These are phyloP conservation scores for Ectemnius cavifrons DNA, from an alignment of 2,888 invertebrate genomes.

Conservation along the genomic window DNA sequence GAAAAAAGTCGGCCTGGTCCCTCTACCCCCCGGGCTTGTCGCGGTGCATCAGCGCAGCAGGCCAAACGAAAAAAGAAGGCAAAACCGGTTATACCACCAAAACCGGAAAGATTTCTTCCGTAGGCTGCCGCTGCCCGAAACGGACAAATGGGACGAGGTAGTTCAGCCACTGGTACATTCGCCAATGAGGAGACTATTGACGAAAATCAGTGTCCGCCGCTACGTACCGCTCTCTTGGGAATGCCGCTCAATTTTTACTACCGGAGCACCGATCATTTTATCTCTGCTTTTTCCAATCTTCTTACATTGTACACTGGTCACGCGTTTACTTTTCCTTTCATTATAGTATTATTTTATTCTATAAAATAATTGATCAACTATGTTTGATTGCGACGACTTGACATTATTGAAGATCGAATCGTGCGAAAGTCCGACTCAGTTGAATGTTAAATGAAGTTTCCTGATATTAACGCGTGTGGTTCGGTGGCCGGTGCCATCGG, in stretches of 20 bases:
- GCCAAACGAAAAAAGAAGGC: slow-evolving; percentile 56
- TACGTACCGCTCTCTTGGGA: neutral
- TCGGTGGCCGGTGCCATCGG: too few species aligned
- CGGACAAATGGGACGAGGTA: slow-evolving; percentile 73
- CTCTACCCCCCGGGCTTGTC: slow-evolving; percentile 30
- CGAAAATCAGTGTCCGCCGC: slow-evolving; percentile 57
- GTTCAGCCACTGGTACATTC: slow-evolving; percentile 61
- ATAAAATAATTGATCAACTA: too few species aligned
- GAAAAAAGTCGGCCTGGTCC: slow-evolving; percentile 25
- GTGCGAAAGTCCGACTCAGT: too few species aligned
- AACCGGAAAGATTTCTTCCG: slow-evolving; percentile 76
- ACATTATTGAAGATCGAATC: too few species aligned
- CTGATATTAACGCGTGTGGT: neutral
- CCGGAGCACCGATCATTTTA: too few species aligned
- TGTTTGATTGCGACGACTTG: too few species aligned
- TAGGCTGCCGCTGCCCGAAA: slow-evolving; percentile 67
- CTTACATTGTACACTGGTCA: too few species aligned
- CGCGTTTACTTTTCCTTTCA: too few species aligned
- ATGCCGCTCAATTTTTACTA: neutral
- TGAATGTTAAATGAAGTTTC: neutral
- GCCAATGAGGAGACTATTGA: slow-evolving; percentile 63
- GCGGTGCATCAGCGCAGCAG: slow-evolving; percentile 44
- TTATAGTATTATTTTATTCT: too few species aligned
- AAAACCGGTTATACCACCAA: slow-evolving; percentile 73
- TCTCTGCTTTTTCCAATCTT: too few species aligned